Evolutionary conservation across 2,113 vertebrate species (phyloP).

Genomic region (Microcebus jonahi): DNA sequence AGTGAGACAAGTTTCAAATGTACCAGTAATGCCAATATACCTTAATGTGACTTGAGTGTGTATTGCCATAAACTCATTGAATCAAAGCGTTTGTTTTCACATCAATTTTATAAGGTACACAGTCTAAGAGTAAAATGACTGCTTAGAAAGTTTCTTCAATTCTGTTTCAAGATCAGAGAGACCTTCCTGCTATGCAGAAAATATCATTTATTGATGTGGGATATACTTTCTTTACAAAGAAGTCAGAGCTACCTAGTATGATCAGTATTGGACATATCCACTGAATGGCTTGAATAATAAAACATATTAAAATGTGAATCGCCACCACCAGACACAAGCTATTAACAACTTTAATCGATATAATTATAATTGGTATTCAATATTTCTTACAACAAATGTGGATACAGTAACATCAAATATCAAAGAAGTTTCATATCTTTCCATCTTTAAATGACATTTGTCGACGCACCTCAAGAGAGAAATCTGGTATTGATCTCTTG

Average conservation of each 20-base stretch:
- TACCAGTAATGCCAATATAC: neutral
- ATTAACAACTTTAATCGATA: constrained; percentile 78
- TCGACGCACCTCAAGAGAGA: constrained; percentile 52
- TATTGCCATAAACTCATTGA: neutral
- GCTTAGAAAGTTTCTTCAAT: constrained; percentile 35
- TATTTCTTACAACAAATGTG: constrained; percentile 69
- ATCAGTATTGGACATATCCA: neutral
- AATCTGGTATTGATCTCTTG: neutral
- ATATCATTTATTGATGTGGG: constrained; percentile 58
- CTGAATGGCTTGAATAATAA: neutral
- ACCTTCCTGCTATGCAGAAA: constrained; percentile 12
- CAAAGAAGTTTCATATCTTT: constrained; percentile 61
- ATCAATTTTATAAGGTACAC: neutral
- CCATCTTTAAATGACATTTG: constrained; percentile 10
- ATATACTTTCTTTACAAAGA: constrained; percentile 40
- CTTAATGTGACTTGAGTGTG: neutral
- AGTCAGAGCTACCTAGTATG: constrained; percentile 20
- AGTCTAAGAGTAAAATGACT: neutral
- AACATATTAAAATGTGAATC: constrained; percentile 23
- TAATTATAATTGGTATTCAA: constrained; percentile 59
- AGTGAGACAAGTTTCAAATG: neutral
- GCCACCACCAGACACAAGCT: constrained; percentile 41
- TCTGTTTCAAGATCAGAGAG: constrained; percentile 54
- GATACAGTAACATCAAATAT: constrained; percentile 70
- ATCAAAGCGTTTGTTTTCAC: constrained; percentile 23